These are phyloP conservation scores for Pollicipes pollicipes DNA, from an alignment of 1,140 invertebrate species.

Conservation along the genomic window DNA sequence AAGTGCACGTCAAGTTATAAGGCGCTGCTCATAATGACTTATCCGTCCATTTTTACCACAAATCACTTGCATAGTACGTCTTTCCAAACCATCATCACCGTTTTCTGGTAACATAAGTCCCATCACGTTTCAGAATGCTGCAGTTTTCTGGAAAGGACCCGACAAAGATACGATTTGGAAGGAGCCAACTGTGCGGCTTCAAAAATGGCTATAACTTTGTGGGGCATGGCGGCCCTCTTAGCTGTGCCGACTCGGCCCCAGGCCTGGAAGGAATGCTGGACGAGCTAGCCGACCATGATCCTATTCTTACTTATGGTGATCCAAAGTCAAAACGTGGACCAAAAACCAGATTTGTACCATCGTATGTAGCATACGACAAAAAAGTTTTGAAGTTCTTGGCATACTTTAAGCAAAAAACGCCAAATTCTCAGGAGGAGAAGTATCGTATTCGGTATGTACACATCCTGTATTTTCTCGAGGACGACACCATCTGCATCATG, in stretches of 20 bases:
- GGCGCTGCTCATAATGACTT: too few relatives aligned
- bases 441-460: not conserved
- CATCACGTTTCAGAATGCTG: not conserved
- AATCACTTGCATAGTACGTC: too few relatives aligned
- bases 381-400: not conserved
- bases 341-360: not conserved
- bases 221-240: not conserved
- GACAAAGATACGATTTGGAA: not conserved
- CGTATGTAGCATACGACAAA: not conserved
- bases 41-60: too few relatives aligned
- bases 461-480: slow-evolving; percentile 35
- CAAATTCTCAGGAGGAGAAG: not conserved
- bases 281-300: not conserved
- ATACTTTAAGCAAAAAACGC: not conserved
- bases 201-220: not conserved
- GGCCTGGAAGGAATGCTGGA: not conserved
- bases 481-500: slow-evolving; percentile 72
- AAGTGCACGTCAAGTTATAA: too few relatives aligned
- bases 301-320: not conserved
- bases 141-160: not conserved
- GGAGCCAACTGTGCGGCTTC: not conserved
- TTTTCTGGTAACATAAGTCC: not conserved
- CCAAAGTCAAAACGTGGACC: not conserved
- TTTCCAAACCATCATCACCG: too few relatives aligned
- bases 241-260: not conserved